Evolutionary conservation across 2,888 invertebrate genomes (phyloP).

Genomic region (Abrostola triplasia): DNA sequence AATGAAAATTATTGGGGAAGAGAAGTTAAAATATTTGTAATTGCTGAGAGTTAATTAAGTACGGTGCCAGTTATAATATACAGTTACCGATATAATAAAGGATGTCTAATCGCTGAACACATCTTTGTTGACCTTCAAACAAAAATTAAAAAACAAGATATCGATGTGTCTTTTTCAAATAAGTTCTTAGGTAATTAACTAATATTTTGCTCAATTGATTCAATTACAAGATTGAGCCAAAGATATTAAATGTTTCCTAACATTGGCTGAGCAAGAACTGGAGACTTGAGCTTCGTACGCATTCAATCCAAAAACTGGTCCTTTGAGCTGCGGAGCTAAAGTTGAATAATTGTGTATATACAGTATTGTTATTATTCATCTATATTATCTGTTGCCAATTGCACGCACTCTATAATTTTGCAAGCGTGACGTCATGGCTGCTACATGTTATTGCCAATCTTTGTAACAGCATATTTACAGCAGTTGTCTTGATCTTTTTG

Average conservation of each 20-base stretch:
- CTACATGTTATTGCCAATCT: conserved; percentile 68
- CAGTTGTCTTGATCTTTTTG: conserved; percentile 45
- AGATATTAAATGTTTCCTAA: no score
- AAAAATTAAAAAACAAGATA: conserved; percentile 45
- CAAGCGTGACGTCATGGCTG: conserved; percentile 63
- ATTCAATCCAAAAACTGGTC: conserved; percentile 1
- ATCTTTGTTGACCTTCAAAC: conserved; percentile 50
- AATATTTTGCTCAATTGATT: conserved; percentile 4
- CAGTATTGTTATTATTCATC: conserved; percentile 40
- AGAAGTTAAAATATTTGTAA: conserved; percentile 23
- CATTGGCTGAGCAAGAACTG: background rate
- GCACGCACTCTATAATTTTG: conserved; percentile 48
- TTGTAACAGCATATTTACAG: conserved; percentile 75
- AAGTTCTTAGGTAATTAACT: background rate
- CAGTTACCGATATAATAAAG: conserved; percentile 48
- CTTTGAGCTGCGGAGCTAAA: conserved; percentile 32
- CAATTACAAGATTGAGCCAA: conserved; percentile 2
- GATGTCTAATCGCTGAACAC: conserved; percentile 54
- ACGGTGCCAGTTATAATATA: conserved; percentile 34
- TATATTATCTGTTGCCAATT: conserved; percentile 53
- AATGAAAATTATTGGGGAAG: conserved; percentile 6
- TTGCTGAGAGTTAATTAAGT: conserved; percentile 14
- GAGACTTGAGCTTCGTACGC: background rate
- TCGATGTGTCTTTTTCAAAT: conserved; percentile 19
- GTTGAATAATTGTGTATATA: conserved; percentile 59